phyloP scores from a whole-genome alignment of 2,888 invertebrate genomes.

The Acleris laterana region DNA sequence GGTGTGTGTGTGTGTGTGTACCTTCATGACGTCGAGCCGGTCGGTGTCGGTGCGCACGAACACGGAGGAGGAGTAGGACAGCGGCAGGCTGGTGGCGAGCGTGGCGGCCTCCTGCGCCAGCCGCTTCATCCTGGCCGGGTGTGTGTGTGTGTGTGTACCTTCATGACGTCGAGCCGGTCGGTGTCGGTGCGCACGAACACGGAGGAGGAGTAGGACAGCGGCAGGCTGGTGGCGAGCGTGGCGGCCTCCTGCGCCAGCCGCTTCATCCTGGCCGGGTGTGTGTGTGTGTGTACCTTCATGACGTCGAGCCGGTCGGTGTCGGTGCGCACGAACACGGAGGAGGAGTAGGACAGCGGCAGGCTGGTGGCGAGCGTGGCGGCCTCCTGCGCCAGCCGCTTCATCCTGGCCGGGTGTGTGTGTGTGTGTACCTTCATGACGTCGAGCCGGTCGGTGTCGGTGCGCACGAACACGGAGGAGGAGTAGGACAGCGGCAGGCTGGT shows the following conservation, averaged over 20 bases:
- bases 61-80: slow-evolving; percentile 96
- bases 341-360: slow-evolving; percentile 95
- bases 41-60: slow-evolving; percentile 98
- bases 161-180: slow-evolving; percentile 97
- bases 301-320: slow-evolving; percentile 97
- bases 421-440: slow-evolving; percentile 95
- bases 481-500: slow-evolving; percentile 96
- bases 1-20: slow-evolving; percentile 85
- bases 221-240: slow-evolving; percentile 95
- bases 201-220: slow-evolving; percentile 95
- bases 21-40: slow-evolving; percentile 97
- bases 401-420: slow-evolving; percentile 93
- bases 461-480: slow-evolving; percentile 97
- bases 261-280: slow-evolving; percentile 94
- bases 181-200: slow-evolving; percentile 98
- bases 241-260: slow-evolving; percentile 97
- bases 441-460: slow-evolving; percentile 96
- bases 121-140: slow-evolving; percentile 94
- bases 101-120: slow-evolving; percentile 98
- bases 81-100: slow-evolving; percentile 94
- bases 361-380: slow-evolving; percentile 96
- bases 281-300: slow-evolving; percentile 92
- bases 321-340: slow-evolving; percentile 97
- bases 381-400: slow-evolving; percentile 97
- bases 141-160: slow-evolving; percentile 86